Conservation (phyloP, 2,113 vertebrate genomes). For the Hippocampus barbouri region DNA sequence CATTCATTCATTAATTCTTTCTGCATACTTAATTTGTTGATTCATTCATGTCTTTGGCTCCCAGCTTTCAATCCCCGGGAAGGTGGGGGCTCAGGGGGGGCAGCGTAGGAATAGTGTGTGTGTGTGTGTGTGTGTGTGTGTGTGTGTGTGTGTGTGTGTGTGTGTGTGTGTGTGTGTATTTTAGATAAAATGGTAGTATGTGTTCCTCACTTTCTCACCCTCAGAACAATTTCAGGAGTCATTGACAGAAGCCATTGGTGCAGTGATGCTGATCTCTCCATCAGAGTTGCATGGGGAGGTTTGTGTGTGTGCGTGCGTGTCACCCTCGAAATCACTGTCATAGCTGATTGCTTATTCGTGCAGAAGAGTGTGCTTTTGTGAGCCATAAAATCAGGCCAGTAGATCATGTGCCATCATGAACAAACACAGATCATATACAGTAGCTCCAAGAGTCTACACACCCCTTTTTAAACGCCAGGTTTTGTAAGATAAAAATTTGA, state of each 20-base stretch:
- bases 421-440: not conserved
- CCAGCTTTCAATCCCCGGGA: too few relatives aligned
- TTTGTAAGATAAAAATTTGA: not conserved
- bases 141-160: too few relatives aligned
- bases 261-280: conserved; percentile 4
- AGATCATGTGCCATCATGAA: not conserved
- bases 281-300: not conserved
- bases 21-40: too few relatives aligned
- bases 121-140: not conserved
- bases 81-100: too few relatives aligned
- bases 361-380: not conserved
- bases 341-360: not conserved
- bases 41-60: too few relatives aligned
- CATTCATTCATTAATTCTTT: too few relatives aligned
- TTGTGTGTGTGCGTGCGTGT: not conserved
- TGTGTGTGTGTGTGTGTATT: not conserved
- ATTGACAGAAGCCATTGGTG: conserved; percentile 1
- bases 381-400: not conserved
- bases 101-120: too few relatives aligned
- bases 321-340: not conserved
- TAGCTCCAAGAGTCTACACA: not conserved
- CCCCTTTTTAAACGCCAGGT: not conserved
- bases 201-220: not conserved
- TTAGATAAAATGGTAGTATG: not conserved
- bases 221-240: conserved; percentile 2